Evolutionary conservation across 2,797 vertebrate genomes (phyloP).

Genomic region (Betta splendens): DNA sequence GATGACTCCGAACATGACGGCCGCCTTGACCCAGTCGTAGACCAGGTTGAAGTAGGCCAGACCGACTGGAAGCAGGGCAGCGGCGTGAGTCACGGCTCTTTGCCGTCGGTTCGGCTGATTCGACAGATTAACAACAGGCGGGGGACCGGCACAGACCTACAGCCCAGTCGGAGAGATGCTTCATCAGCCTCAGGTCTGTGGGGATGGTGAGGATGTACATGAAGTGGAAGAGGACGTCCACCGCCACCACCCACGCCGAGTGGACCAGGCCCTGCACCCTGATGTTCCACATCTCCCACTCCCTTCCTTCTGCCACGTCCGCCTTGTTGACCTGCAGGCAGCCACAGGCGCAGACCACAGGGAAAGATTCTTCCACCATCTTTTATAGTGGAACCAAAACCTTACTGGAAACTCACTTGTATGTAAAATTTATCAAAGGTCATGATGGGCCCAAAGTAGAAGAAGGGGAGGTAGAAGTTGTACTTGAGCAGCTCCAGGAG

Average conservation of each 20-base stretch:
- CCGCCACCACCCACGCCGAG: slow-evolving; percentile 73
- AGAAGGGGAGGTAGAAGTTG: slow-evolving; percentile 99
- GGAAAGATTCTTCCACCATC: too few relatives aligned
- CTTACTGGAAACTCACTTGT: slow-evolving; percentile 85
- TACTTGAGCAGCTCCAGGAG: slow-evolving; percentile 95
- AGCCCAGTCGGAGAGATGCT: slow-evolving; percentile 89
- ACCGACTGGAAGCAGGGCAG: slow-evolving; percentile 82
- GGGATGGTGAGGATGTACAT: slow-evolving; percentile 97
- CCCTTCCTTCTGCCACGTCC: slow-evolving; percentile 82
- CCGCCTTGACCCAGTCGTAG: slow-evolving; percentile 97
- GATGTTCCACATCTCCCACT: slow-evolving; percentile 91
- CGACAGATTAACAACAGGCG: too few relatives aligned
- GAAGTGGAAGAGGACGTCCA: slow-evolving; percentile 93
- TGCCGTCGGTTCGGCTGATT: not conserved
- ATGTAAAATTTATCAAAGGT: slow-evolving; percentile 91
- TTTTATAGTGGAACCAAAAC: too few relatives aligned
- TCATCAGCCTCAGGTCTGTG: slow-evolving; percentile 87
- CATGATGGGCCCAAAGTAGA: slow-evolving; percentile 98
- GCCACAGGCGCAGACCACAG: slow-evolving; percentile 36
- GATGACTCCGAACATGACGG: slow-evolving; percentile 93
- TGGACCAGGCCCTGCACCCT: slow-evolving; percentile 80
- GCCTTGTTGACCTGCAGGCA: slow-evolving; percentile 83
- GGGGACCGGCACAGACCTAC: slow-evolving; percentile 83
- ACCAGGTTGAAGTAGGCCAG: slow-evolving; percentile 94
- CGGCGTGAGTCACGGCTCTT: not conserved